Percentiles rank a stretch among this genome's conserved stretches.
Conservation (phyloP, 2,888 invertebrate genomes). For the Drosophila ustulata region DNA sequence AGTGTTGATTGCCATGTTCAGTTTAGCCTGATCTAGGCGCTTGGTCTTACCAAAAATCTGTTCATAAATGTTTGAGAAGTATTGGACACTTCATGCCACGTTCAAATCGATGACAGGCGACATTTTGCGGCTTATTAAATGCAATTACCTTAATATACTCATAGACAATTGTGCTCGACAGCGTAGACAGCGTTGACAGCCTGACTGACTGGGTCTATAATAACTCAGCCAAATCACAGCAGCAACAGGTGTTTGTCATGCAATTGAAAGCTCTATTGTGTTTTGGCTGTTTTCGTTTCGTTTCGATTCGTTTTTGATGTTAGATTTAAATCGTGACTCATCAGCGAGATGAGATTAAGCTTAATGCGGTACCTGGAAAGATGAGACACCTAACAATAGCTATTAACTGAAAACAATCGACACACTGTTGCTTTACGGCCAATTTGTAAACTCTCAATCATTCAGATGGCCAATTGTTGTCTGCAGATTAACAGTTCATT, state of each 20-base stretch:
- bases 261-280: conserved; percentile 44
- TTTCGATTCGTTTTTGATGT: conserved; percentile 18
- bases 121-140: conserved; percentile 63
- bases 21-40: conserved; percentile 20
- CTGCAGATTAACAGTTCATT: conserved; percentile 41
- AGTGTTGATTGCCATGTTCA: conserved; percentile 35
- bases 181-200: conserved; percentile 58
- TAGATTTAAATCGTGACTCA: conserved; percentile 51
- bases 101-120: conserved; percentile 33
- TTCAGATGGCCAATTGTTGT: conserved; percentile 64
- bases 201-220: conserved; percentile 50
- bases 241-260: conserved; percentile 53
- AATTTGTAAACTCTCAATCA: conserved; percentile 8
- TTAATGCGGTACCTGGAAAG: conserved; percentile 48
- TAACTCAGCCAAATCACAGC: conserved; percentile 52
- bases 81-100: conserved; percentile 59
- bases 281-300: conserved; percentile 19
- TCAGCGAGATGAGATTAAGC: conserved; percentile 34
- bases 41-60: conserved; percentile 29
- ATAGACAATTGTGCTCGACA: conserved; percentile 50
- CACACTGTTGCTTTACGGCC: conserved; percentile 17
- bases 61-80: conserved; percentile 36
- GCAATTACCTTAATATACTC: conserved; percentile 76
- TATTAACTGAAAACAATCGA: conserved; percentile 15
- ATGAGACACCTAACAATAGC: conserved; percentile 38